A percentile compares a stretch with the other conserved stretches of the same genome.
Conservation (phyloP, 1,140 invertebrate genomes). For the Platyscapa corneri region DNA sequence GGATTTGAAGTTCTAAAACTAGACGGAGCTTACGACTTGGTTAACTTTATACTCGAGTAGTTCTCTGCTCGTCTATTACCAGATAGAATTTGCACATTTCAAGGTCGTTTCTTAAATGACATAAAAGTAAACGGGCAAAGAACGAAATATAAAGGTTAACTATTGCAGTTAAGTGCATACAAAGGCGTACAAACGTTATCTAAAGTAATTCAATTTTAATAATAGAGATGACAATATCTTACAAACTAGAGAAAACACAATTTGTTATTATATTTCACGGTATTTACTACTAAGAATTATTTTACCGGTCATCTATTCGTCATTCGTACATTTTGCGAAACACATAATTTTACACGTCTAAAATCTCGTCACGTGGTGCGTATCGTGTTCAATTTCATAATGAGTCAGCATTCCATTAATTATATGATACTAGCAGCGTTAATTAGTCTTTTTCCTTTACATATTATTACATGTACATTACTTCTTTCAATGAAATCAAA, state of each 20-base stretch:
- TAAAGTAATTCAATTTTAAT: no score
- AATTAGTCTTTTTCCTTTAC: no score
- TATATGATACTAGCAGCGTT: no score
- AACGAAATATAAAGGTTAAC: background rate
- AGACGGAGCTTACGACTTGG: background rate
- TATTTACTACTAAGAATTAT: background rate
- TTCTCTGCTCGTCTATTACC: slow-evolving; percentile 2
- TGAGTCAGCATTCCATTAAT: no score
- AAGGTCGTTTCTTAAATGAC: background rate
- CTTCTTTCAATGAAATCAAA: no score
- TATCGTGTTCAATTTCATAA: background rate
- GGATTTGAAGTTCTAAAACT: background rate
- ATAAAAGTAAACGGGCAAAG: background rate
- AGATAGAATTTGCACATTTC: background rate
- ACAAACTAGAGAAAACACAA: background rate
- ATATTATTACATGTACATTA: no score
- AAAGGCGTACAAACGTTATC: no score
- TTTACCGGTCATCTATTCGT: background rate
- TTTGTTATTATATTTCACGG: background rate
- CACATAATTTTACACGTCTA: background rate
- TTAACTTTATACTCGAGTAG: background rate
- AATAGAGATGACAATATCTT: no score
- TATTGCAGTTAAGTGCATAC: background rate
- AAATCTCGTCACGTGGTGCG: background rate
- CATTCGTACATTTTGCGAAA: background rate